phyloP scores from a whole-genome alignment of 2,113 vertebrate species.

The Lamprotornis superbus region DNA sequence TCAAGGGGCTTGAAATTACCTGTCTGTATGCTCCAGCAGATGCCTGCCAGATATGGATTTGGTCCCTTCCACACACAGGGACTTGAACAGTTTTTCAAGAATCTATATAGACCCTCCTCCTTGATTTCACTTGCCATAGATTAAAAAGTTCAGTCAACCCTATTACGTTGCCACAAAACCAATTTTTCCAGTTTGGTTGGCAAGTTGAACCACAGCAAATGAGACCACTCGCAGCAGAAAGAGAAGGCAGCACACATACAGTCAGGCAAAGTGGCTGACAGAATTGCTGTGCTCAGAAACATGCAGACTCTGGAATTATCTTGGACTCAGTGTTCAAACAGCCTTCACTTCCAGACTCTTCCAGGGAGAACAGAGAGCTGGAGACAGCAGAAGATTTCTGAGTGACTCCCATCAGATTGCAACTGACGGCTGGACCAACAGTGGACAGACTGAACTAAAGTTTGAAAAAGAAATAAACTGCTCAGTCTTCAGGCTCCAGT shows the following conservation, averaged over 20 bases:
- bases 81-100: not conserved
- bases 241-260: accelerated
- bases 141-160: not conserved
- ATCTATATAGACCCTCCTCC: accelerated
- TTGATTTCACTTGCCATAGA: not conserved
- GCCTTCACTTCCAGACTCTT: not conserved
- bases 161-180: not conserved
- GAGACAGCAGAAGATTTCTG: not conserved
- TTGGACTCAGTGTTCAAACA: not conserved
- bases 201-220: not conserved
- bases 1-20: not conserved
- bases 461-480: not conserved
- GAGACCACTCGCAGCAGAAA: not conserved
- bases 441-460: not conserved
- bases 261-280: not conserved
- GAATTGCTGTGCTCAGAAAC: not conserved
- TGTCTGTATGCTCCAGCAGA: not conserved
- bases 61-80: not conserved
- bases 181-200: not conserved
- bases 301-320: not conserved
- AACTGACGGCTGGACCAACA: not conserved
- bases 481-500: not conserved
- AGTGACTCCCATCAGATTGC: not conserved
- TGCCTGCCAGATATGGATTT: not conserved
- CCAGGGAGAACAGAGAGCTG: not conserved